phyloP scores from a whole-genome alignment of 2,797 vertebrate genomes.

The Enteromius mattozi region DNA sequence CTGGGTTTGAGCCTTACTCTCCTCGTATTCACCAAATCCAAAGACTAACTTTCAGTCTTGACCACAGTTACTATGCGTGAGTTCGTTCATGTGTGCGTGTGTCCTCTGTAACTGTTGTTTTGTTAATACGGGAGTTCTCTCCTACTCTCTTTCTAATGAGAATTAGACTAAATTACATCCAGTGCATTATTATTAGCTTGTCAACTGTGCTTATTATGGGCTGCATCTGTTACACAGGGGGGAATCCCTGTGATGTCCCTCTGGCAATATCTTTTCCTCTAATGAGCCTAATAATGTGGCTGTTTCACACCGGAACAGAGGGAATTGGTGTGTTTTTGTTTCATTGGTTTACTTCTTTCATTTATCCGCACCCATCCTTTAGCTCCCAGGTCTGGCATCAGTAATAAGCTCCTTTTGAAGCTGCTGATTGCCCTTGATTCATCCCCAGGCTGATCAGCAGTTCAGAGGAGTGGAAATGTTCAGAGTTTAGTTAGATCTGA shows the following conservation, averaged over 20 bases:
- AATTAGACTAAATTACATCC: slow-evolving; percentile 55
- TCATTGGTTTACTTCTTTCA: slow-evolving; percentile 12
- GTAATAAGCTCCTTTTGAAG: slow-evolving; percentile 62
- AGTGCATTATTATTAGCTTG: slow-evolving; percentile 55
- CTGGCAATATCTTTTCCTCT: slow-evolving; percentile 54
- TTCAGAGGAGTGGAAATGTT: slow-evolving; percentile 68
- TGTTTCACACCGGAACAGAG: slow-evolving; percentile 60
- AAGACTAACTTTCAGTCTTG: slow-evolving; percentile 19
- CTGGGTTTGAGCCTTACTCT: not conserved
- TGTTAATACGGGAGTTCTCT: slow-evolving; percentile 45
- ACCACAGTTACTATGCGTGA: not conserved
- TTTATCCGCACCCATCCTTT: slow-evolving; percentile 21
- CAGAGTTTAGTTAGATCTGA: slow-evolving; percentile 69
- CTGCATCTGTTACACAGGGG: slow-evolving; percentile 53
- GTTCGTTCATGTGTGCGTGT: not conserved
- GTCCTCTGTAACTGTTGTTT: slow-evolving; percentile 22
- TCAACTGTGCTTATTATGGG: slow-evolving; percentile 52
- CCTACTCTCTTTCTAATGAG: slow-evolving; percentile 53
- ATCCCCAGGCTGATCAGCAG: slow-evolving; percentile 58
- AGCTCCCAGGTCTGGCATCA: slow-evolving; percentile 30
- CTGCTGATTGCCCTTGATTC: slow-evolving; percentile 66
- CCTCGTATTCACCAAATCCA: slow-evolving; percentile 4
- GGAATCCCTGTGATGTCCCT: slow-evolving; percentile 53
- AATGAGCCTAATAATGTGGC: slow-evolving; percentile 59
- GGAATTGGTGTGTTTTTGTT: slow-evolving; percentile 44